phyloP scores from a whole-genome alignment of 2,888 invertebrate genomes.

The Meta bourneti region DNA sequence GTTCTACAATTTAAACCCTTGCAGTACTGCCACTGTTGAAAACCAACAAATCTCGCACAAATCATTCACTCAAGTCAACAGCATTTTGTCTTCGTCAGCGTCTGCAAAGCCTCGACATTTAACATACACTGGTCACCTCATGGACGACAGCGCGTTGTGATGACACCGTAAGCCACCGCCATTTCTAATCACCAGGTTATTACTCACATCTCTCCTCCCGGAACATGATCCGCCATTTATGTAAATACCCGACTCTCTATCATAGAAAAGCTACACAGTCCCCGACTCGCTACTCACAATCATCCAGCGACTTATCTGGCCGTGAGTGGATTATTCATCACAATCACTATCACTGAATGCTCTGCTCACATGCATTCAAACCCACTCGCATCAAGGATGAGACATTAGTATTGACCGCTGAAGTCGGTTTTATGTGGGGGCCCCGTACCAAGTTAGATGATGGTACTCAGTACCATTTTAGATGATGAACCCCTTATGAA shows the following conservation, averaged over 20 bases:
- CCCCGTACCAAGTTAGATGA: neutral
- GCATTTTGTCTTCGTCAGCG: no score
- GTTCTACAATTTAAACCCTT: no score
- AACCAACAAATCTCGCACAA: no score
- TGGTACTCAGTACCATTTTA: neutral
- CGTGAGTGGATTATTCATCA: conserved; percentile 14
- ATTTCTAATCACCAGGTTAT: conserved; percentile 2
- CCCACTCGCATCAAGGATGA: no score
- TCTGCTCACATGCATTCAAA: no score
- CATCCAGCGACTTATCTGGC: neutral
- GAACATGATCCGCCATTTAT: neutral
- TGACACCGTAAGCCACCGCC: neutral
- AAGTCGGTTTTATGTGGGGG: neutral
- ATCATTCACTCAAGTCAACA: no score
- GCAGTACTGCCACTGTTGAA: no score
- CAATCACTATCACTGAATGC: neutral
- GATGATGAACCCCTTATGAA: no score
- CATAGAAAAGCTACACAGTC: neutral
- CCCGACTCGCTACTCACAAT: conserved; percentile 14
- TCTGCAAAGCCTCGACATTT: no score
- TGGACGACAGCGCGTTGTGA: neutral
- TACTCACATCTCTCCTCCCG: neutral
- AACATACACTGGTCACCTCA: no score
- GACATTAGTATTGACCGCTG: no score
- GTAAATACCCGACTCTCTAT: conserved; percentile 22